Conservation (phyloP, 2,888 invertebrate genomes). For the Nymphalis c-album region DNA sequence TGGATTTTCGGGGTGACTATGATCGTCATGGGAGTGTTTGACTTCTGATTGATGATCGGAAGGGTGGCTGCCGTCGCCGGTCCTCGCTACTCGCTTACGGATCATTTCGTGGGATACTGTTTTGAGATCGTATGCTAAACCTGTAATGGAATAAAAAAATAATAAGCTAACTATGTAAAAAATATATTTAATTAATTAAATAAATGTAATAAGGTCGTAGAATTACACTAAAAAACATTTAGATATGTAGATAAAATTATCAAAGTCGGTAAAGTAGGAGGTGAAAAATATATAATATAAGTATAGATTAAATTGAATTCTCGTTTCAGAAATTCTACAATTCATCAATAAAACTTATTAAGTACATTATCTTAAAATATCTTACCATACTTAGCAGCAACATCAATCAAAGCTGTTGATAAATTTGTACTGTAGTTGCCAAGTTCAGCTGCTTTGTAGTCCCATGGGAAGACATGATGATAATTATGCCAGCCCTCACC, state of each 20-base stretch:
- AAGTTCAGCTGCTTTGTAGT: constrained; percentile 88
- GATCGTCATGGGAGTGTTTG: constrained; percentile 42
- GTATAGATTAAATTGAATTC: too few species aligned
- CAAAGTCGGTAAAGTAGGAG: too few species aligned
- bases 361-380: background rate
- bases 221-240: too few species aligned
- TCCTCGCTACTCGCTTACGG: constrained; percentile 84
- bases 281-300: too few species aligned
- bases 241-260: too few species aligned
- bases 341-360: background rate
- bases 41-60: constrained; percentile 46
- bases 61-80: constrained; percentile 86
- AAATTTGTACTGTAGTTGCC: constrained; percentile 84
- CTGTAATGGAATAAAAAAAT: constrained; percentile 59
- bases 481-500: constrained; percentile 95
- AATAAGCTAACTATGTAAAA: background rate
- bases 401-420: constrained; percentile 84
- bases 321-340: background rate
- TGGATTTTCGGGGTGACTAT: constrained; percentile 78
- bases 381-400: constrained; percentile 86
- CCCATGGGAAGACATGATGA: constrained; percentile 93
- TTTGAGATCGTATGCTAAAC: constrained; percentile 92
- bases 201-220: too few species aligned
- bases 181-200: background rate
- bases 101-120: constrained; percentile 88